Percentiles rank a stretch among this genome's conserved stretches.
phyloP scores from a whole-genome alignment of 92 coral and sea anemone genomes.

The Scolanthus callimorphus region DNA sequence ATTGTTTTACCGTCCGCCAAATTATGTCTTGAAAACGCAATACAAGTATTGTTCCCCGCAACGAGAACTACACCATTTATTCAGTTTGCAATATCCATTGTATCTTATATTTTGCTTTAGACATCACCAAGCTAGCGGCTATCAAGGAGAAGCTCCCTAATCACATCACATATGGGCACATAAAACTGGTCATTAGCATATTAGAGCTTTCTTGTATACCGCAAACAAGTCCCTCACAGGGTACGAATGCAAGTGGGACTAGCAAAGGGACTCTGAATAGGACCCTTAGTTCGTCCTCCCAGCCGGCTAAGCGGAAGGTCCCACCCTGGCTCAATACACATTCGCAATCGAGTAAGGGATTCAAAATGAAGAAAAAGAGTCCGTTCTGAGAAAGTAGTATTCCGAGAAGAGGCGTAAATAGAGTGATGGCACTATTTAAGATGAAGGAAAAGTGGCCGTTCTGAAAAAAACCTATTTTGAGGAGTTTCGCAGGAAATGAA shows the following conservation, averaged over 20 bases:
- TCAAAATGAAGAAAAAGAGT: conserved; percentile 44
- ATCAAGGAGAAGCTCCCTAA: conserved; percentile 64
- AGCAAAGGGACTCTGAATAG: not conserved
- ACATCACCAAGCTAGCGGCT: conserved; percentile 52
- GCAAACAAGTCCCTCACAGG: not conserved
- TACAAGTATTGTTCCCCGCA: too few species aligned
- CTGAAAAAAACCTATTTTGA: too few species aligned
- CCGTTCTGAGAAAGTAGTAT: conserved; percentile 34
- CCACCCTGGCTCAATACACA: conserved; percentile 71
- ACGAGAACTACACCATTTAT: too few species aligned
- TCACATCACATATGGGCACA: conserved; percentile 61
- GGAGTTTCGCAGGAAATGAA: too few species aligned
- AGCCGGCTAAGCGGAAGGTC: conserved; percentile 71
- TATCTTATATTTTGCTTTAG: conserved; percentile 22
- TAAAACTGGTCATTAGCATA: conserved; percentile 69
- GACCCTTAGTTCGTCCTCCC: conserved; percentile 23
- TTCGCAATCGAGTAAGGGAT: conserved; percentile 18
- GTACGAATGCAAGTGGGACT: conserved; percentile 14
- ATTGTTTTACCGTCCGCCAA: too few species aligned
- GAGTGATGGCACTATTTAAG: too few species aligned
- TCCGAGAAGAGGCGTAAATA: too few species aligned
- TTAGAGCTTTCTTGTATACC: conserved; percentile 50
- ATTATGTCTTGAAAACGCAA: too few species aligned
- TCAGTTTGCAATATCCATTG: too few species aligned
- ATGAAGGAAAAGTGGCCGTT: too few species aligned